Evolutionary conservation across 92 coral and sea anemone species (phyloP), one percentile per base, ranked within the genome.

Genomic region (Zoanthus sansibaricus): DNA sequence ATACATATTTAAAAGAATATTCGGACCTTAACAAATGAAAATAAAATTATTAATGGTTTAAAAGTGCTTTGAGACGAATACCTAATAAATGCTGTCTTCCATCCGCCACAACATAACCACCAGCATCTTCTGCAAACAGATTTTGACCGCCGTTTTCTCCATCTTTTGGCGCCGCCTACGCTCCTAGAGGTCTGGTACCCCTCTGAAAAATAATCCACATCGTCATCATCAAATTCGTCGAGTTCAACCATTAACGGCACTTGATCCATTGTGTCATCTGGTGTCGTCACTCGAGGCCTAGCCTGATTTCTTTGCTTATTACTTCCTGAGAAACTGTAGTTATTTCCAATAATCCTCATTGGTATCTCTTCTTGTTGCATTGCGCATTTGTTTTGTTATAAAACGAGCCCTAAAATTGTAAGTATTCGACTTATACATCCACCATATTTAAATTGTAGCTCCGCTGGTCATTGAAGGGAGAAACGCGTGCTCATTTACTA

Each of bases 301-400:
- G 85, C 75, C 4, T 80, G 64, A 18, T n/a, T 46, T 64, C 85
- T 80, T 25, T 80, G 85, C 46, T 80, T 80, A 16, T 80, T 80
- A 46, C 33, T 66, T 4, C 61, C 85, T 4, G 45, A 17, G 20
- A 21, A 80, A 80, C 61, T 80, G 75, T 74, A 46, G 13, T 80
- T 80, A 47, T 64, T 80, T 66, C 85, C 85, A 64, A 80, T 80
- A 80, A 80, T 83, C 83, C 89, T 92, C 46, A 93, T 86, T 18
- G 98, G 95, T 58, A 95, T 87, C 70, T 93, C 95, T 89, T 95
- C 96, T 86, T 93, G 83, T 5, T 93, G 92, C 98, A 95, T 95
- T 82, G 9, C 47, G 47, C 59, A 21, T 46, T 18, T 47, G 16
- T 18, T 64, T 80, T 25, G 0, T 11, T 6, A 11, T n/a, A 18